Evolutionary conservation across 2,797 vertebrate genomes (phyloP).

Genomic region (Spheniscus humboldti): DNA sequence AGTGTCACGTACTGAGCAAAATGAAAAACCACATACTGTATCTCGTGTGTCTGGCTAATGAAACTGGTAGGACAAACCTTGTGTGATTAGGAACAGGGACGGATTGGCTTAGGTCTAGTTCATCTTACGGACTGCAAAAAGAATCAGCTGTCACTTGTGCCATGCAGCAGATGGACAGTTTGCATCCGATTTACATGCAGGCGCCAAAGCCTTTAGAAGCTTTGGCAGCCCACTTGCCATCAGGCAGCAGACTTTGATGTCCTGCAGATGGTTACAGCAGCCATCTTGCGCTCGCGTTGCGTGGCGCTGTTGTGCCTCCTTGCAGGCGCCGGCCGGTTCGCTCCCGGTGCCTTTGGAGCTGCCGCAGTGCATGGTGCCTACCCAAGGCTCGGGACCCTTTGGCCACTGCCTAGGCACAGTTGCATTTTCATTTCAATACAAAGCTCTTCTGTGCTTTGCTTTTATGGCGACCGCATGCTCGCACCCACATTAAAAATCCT

Average conservation of each 20-base stretch:
- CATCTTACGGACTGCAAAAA: constrained; percentile 82
- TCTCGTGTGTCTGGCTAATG: constrained; percentile 78
- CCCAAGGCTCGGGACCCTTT: not conserved
- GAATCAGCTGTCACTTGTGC: constrained; percentile 83
- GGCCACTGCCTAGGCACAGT: not conserved
- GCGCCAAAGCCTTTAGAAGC: constrained; percentile 85
- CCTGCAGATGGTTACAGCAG: constrained; percentile 79
- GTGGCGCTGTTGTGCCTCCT: constrained; percentile 66
- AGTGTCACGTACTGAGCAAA: constrained; percentile 72
- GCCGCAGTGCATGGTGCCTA: not conserved
- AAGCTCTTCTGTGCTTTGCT: not conserved
- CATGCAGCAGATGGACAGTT: constrained; percentile 85
- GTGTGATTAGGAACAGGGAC: constrained; percentile 76
- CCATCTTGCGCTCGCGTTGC: constrained; percentile 69
- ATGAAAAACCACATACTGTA: constrained; percentile 77
- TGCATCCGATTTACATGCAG: constrained; percentile 80
- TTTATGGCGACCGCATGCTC: not conserved
- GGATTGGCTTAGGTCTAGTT: constrained; percentile 79
- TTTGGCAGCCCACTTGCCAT: constrained; percentile 80
- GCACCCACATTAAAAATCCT: constrained; percentile 28
- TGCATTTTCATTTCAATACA: constrained; percentile 2
- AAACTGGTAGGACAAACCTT: constrained; percentile 78
- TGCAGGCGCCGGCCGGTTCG: not conserved
- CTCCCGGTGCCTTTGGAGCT: not conserved
- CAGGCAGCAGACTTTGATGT: constrained; percentile 82